Evolutionary conservation across 2,888 invertebrate species (phyloP).

Genomic region (Omphaloscelis lunosa): DNA sequence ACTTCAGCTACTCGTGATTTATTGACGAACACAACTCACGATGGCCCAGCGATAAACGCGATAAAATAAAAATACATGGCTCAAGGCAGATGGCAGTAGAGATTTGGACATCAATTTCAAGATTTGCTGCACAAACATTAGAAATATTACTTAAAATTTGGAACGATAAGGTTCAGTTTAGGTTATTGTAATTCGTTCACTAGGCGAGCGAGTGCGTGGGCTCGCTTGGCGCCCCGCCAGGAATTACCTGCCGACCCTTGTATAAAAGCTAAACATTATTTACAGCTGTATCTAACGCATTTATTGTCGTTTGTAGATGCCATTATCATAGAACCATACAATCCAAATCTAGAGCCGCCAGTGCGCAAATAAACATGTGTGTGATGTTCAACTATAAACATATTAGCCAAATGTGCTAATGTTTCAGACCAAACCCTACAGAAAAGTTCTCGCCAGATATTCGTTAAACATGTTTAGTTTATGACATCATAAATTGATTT

Average conservation of each 20-base stretch:
- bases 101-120: conserved; percentile 87
- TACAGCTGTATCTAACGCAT: conserved; percentile 81
- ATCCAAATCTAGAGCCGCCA: conserved; percentile 57
- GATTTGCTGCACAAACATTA: conserved; percentile 67
- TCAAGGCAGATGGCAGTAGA: conserved; percentile 84
- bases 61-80: conserved; percentile 84
- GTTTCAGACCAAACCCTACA: conserved; percentile 27
- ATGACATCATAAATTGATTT: conserved; percentile 43
- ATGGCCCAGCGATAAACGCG: conserved; percentile 78
- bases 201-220: conserved; percentile 84
- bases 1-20: conserved; percentile 71
- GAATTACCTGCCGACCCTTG: conserved; percentile 88
- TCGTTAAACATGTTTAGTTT: conserved; percentile 39
- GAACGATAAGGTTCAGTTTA: conserved; percentile 69
- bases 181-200: conserved; percentile 64
- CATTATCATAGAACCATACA: conserved; percentile 70
- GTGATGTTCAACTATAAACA: conserved; percentile 46
- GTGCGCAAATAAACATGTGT: conserved; percentile 65
- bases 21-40: conserved; percentile 73
- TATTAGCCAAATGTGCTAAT: conserved; percentile 29
- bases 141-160: conserved; percentile 68
- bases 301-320: conserved; percentile 78
- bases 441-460: conserved; percentile 33
- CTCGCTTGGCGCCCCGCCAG: conserved; percentile 83
- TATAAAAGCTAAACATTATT: conserved; percentile 88